These are phyloP conservation scores for Apis mellifera DNA, from an alignment of 1,140 invertebrate genomes.

Conservation along the genomic window Amel_HAv3.1 CM009941.2:2749501-2750000, in stretches of 20 bases:
- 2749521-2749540: neutral
- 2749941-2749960: neutral
- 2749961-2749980: neutral
- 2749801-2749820: neutral
- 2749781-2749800: neutral
- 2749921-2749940: neutral
- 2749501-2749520: neutral
- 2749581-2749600: neutral
- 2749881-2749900: neutral
- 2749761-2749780: constrained; percentile 25
- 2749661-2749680: neutral
- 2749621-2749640: too few relatives aligned
- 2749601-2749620: neutral
- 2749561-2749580: neutral
- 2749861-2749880: neutral
- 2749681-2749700: neutral
- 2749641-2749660: too few relatives aligned
- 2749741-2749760: constrained; percentile 7
- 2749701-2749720: neutral
- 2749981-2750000: neutral
- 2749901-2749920: neutral
- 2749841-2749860: neutral
- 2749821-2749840: neutral
- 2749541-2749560: neutral
- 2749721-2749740: constrained; percentile 18